Base-by-base conservation (phyloP, 2,888 invertebrate species). In the Cotesia congregata region DNA sequence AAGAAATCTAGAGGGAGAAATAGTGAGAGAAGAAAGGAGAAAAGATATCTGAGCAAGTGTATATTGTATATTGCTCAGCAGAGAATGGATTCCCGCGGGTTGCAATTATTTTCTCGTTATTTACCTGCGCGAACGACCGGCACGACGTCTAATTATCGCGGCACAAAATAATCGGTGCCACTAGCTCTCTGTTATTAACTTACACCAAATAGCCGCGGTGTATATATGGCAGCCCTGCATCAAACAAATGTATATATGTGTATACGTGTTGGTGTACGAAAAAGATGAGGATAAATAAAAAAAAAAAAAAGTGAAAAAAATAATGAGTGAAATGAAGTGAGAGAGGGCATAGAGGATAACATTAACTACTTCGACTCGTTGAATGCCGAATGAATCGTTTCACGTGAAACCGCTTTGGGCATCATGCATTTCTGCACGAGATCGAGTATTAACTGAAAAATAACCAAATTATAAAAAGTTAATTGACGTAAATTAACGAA, bases 21-120 rank as follows among this genome's bases (percentile, higher is more conserved):
- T 1, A 9, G 7, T 41, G 5, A 41, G 41, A 41, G 41, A 9
- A 41, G 6, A 12, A 50, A 50, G 50, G 12, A 12, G 12, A 50
- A 40, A 17, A 72, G 40, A 76, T 72, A 60, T 65, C 71, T 60
- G n/a, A 41, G 62, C 76, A 76, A 77, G 77, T 72, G 77, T 81
- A 78, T 50, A 50, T 50, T 50, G 83, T 81, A 78, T 50, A 50
- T 50, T 50, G 83, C 79, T 79, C 38, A 7, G 83, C 79, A 79
- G 78, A 72, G 79, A 12, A 69, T 79, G 79, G 79, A 83, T 83
- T 83, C 81, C 80, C 82, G 81, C 79, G 77, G 78, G 78, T 80
- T 81, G 86, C 86, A 87, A 88, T 88, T 87, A 88, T 87, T 87
- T 87, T 85, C 88, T 88, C 88, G 87, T 88, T 88, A 88, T 87